A percentile compares a stretch with the other conserved stretches of the same genome.
Conservation (phyloP, 35 echinoderm and acorn worm species). For the Acanthaster planci region DNA sequence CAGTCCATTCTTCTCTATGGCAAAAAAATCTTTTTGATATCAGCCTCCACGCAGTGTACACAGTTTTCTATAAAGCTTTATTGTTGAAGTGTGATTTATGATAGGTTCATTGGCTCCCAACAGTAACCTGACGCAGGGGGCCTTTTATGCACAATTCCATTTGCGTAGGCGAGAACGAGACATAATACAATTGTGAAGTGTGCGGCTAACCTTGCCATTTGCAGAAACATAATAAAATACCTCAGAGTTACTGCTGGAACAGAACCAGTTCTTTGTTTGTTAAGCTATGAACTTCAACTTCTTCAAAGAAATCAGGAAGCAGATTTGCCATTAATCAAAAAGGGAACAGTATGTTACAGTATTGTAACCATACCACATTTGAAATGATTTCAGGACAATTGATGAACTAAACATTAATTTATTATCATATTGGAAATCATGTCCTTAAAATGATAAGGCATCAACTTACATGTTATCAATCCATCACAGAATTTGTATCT, state of each 20-base stretch:
- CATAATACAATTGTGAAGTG: not conserved
- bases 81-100: conserved; percentile 16
- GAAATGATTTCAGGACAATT: no score
- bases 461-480: no score
- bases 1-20: not conserved
- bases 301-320: conserved; percentile 25
- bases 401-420: no score
- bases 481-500: no score
- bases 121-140: not conserved
- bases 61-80: not conserved
- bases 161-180: conserved; percentile 18
- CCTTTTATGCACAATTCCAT: not conserved
- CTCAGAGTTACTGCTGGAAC: not conserved
- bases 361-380: no score
- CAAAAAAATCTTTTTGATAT: not conserved
- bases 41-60: not conserved
- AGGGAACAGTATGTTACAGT: no score
- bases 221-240: not conserved
- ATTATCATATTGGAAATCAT: no score
- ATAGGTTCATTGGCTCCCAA: not conserved
- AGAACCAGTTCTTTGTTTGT: no score
- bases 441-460: no score
- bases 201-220: not conserved
- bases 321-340: no score
- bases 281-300: not conserved